Evolutionary conservation across 2,797 vertebrate species (phyloP).

Genomic region (Kryptolebias ocellatus): DNA sequence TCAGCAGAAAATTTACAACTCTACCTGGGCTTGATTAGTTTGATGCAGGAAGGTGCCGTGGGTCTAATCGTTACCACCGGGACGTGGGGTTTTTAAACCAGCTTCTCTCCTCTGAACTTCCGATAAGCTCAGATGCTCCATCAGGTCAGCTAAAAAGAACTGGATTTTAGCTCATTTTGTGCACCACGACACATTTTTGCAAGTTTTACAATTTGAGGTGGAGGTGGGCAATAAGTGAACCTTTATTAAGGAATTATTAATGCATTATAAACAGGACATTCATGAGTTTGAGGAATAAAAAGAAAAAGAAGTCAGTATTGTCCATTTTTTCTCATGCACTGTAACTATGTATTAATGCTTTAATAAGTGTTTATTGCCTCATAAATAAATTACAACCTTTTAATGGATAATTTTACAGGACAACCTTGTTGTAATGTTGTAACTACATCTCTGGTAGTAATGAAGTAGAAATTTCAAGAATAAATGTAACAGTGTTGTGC

Average conservation of each 20-base stretch:
- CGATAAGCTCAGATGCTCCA: neutral
- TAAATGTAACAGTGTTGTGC: neutral
- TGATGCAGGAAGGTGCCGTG: constrained; percentile 37
- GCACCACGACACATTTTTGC: neutral
- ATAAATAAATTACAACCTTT: no score
- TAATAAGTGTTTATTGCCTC: no score
- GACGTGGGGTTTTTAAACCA: constrained; percentile 33
- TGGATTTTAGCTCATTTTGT: neutral
- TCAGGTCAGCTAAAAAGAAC: neutral
- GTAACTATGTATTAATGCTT: no score
- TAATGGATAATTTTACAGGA: no score
- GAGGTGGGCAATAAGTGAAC: no score
- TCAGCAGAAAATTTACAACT: constrained; percentile 40
- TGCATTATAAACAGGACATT: no score
- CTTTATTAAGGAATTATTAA: neutral
- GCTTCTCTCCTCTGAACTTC: neutral
- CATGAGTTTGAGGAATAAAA: no score
- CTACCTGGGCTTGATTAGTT: constrained; percentile 45
- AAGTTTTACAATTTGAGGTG: neutral
- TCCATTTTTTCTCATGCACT: no score
- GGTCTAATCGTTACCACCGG: constrained; percentile 55
- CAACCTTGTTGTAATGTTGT: no score
- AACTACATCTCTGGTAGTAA: no score
- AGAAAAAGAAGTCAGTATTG: no score
- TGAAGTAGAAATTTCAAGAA: neutral